Percentiles rank a stretch among this genome's conserved stretches.
These are phyloP conservation scores for Hirundo rustica DNA, from an alignment of 2,797 vertebrate genomes.

Conservation along the genomic window DNA sequence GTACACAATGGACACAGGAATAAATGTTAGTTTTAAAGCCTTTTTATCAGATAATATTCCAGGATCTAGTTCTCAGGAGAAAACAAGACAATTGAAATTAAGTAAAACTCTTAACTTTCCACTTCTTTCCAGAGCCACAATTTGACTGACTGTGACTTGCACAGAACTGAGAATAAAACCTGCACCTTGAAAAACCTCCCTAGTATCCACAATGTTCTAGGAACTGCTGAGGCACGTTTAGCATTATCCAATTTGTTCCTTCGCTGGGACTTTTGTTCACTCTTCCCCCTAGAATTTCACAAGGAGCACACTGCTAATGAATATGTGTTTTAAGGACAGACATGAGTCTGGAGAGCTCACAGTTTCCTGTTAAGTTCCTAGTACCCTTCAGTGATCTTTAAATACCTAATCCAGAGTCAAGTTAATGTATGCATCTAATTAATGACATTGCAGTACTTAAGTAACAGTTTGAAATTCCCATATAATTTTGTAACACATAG, in stretches of 20 bases:
- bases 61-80: background rate
- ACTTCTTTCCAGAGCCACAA: background rate
- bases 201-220: background rate
- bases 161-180: background rate
- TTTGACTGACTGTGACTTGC: background rate
- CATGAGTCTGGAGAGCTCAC: background rate
- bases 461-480: background rate
- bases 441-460: background rate
- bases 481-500: background rate
- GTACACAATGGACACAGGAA: rapidly evolving
- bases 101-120: background rate
- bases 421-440: background rate
- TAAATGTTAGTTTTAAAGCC: background rate
- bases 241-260: background rate
- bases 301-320: background rate
- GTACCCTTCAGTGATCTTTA: background rate
- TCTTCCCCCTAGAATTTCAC: background rate
- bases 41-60: background rate
- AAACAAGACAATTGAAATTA: background rate
- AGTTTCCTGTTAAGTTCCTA: background rate
- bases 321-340: background rate
- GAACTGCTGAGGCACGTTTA: background rate
- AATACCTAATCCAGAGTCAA: background rate
- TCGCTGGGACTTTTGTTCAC: background rate
- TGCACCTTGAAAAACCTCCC: background rate